Evolutionary conservation across 2,888 invertebrate genomes (phyloP).

Genomic region (Hypolimnas misippus): DNA sequence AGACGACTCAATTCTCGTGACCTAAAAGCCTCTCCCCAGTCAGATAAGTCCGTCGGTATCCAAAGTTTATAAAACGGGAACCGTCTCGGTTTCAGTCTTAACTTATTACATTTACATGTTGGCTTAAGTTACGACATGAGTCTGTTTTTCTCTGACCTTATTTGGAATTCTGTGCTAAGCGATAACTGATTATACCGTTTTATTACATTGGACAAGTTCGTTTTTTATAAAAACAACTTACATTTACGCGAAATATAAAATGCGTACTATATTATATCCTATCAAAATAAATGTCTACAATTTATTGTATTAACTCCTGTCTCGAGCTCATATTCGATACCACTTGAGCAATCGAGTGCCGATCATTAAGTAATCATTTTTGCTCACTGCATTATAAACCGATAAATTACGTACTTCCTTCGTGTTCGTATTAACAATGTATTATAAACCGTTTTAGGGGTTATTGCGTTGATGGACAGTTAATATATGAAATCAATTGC

Average conservation of each 20-base stretch:
- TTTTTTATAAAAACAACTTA: neutral
- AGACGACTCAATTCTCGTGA: slow-evolving; percentile 56
- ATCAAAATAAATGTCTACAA: too few relatives aligned
- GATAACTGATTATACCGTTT: neutral
- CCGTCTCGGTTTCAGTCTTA: slow-evolving; percentile 37
- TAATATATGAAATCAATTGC: slow-evolving; percentile 5
- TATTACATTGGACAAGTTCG: neutral
- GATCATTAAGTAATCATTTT: slow-evolving; percentile 12
- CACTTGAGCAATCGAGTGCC: slow-evolving; percentile 1
- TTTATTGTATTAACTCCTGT: neutral
- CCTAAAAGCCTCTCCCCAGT: slow-evolving; percentile 63
- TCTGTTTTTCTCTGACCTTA: slow-evolving; percentile 52
- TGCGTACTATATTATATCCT: too few relatives aligned
- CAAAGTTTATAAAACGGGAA: slow-evolving; percentile 62
- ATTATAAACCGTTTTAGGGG: slow-evolving; percentile 13
- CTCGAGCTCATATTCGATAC: neutral
- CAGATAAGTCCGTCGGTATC: slow-evolving; percentile 43
- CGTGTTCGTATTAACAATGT: neutral
- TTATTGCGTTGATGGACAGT: neutral
- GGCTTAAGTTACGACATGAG: slow-evolving; percentile 61
- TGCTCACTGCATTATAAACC: slow-evolving; percentile 1
- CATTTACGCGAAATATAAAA: neutral
- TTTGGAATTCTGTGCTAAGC: slow-evolving; percentile 20
- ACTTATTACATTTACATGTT: slow-evolving; percentile 41
- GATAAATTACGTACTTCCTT: slow-evolving; percentile 14